Evolutionary conservation across 2,888 invertebrate genomes (phyloP), one percentile per base, ranked within the genome.

Genomic region (Trissonchulus sp.): DNA sequence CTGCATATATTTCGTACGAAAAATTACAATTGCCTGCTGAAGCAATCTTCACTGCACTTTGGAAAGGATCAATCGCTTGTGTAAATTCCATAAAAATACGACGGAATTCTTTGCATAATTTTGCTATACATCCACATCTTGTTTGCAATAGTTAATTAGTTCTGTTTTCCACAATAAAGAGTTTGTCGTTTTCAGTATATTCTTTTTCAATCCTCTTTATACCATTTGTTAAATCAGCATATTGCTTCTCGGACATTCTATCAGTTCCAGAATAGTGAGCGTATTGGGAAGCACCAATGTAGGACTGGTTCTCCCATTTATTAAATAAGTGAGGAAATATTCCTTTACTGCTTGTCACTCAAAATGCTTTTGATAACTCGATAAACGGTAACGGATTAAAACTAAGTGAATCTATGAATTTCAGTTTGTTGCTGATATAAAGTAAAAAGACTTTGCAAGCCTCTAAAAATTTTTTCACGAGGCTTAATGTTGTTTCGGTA

Each of bases 291-390:
- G 15, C 31, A 15, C 8, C n/a, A 18, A 15, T 15, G 34, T 65
- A 65, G 15, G 15, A 18, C n/a, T 65, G 65, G 31, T 31, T 65
- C 31, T 8, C n/a, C 31, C 8, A 18, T 65, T 30, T 65, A 65
- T 65, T 65, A 8, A 65, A n/a, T 30, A 8, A 18, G n/a, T 65
- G 65, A 65, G 65, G 65, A 65, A 65, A 65, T 34, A 30, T 31
- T 18, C 65, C 65, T 65, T 65, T 65, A 30, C 31, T 65, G 15
- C 31, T 65, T 15, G 65, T 65, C 28, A 65, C 28, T 31, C 34
- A 31, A n/a, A 65, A 65, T 15, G 31, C 34, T 65, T 65, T 65
- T 15, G 65, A 34, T 31, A 65, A 34, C 15, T 34, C 34, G 28
- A 30, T 8, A 31, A 65, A 30, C 34, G 65, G 34, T 31, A 30